Conservation (phyloP, 2,888 invertebrate genomes). For the Cancer borealis region DNA sequence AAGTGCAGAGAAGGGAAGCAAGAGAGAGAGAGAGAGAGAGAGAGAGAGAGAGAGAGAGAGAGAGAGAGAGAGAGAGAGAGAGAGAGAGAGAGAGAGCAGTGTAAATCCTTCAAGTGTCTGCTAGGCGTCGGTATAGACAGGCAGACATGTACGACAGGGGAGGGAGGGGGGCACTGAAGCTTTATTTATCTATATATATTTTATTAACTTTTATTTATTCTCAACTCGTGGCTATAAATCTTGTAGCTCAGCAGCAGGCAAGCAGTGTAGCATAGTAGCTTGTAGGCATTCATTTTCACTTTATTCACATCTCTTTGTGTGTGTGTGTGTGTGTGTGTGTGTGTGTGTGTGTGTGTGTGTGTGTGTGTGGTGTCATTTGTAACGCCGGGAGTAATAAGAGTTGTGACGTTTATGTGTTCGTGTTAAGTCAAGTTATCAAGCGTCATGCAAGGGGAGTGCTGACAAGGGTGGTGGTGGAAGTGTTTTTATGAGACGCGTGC, state of each 20-base stretch:
- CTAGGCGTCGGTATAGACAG: background rate
- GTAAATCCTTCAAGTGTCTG: constrained; percentile 2
- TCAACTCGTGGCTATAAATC: background rate
- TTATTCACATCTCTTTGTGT: background rate
- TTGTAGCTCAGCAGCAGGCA: background rate
- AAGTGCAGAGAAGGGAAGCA: background rate
- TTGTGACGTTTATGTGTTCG: background rate
- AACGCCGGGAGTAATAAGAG: background rate
- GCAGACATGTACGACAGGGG: background rate
- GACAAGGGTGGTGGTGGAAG: background rate
- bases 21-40: constrained; percentile 6
- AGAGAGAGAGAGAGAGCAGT: background rate
- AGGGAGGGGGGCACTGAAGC: background rate
- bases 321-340: background rate
- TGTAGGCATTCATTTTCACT: background rate
- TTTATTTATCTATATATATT: background rate
- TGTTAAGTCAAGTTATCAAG: background rate
- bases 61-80: constrained; percentile 40
- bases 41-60: constrained; percentile 39
- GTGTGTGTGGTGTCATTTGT: background rate
- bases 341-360: no score
- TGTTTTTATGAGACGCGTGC: background rate
- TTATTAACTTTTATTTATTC: background rate
- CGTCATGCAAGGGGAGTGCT: background rate
- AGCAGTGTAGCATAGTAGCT: background rate